Evolutionary conservation across 2,797 vertebrate genomes (phyloP), one percentile per base, ranked within the genome.

Genomic region (Clarias laeviceps): DNA sequence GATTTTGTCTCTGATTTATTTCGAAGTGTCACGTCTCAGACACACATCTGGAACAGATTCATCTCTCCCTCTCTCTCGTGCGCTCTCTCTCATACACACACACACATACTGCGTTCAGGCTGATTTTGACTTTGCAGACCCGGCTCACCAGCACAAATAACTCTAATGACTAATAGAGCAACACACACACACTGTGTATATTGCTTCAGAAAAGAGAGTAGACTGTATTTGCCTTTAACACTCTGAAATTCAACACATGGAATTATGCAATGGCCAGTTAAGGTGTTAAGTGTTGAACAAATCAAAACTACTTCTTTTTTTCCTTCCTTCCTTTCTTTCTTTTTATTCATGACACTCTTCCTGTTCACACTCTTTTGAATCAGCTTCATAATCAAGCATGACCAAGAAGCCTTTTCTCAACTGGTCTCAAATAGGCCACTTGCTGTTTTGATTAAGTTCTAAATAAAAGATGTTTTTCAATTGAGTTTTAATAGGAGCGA

Each of bases 101-200:
- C 92, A 88, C 88, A 92, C 91, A 89, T 18, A 80, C 59, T 27
- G n/a, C 7, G 66, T 69, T 20, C 29, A 34, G 65, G 70, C 70
- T 73, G 70, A 73, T 73, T 73, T 73, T 27, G 45, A 54, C 17
- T 24, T 24, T 73, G 24, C 54, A 45, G 70, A 50, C 37, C 40
- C 14, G 5, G 2, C 57, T 66, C 84, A 88, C 87, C 66, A 84
- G 85, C 80, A 86, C 80, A 80, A 87, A 85, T 82, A 80, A 78
- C 86, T 80, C 70, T 87, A 62, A 73, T 56, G 37, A 72, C 83
- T 93, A 92, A 93, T 90, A 90, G 85, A 24, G 68, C 54, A n/a
- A 78, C 57, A 40, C 57, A 62, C 56, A 61, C 77, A 79, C 59
- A 80, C 61, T 14, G n/a, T 32, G 37, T 40, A 50, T 1, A 54